These are phyloP conservation scores for Helicorthomorpha holstii DNA, from an alignment of 1,140 invertebrate genomes.

Conservation along the genomic window DNA sequence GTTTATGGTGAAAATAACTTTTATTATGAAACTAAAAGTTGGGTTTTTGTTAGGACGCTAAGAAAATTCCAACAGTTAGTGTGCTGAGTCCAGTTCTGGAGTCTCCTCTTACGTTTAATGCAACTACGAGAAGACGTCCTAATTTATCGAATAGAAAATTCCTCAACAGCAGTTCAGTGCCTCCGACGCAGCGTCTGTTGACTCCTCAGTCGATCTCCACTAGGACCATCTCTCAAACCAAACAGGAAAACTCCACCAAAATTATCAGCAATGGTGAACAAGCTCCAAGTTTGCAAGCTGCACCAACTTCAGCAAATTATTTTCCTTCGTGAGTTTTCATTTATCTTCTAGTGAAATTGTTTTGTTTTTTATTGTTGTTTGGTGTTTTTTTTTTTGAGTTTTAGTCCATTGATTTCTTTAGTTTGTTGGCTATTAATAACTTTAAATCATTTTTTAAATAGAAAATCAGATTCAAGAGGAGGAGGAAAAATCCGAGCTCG, in stretches of 20 bases:
- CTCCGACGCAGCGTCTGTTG: background rate
- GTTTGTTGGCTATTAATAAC: too few relatives aligned
- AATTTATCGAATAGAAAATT: background rate
- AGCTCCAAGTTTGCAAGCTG: too few relatives aligned
- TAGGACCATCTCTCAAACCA: too few relatives aligned
- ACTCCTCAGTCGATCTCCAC: background rate
- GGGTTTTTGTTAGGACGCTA: slow-evolving; percentile 19
- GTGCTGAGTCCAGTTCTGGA: slow-evolving; percentile 9
- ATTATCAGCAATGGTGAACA: too few relatives aligned
- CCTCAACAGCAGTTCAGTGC: background rate
- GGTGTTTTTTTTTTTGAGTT: too few relatives aligned
- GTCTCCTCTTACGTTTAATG: background rate
- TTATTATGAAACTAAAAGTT: background rate
- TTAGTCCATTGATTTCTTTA: too few relatives aligned
- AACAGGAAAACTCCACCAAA: background rate
- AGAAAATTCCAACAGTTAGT: slow-evolving; percentile 17
- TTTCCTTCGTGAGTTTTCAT: too few relatives aligned
- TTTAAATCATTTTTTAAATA: too few relatives aligned
- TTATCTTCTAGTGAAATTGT: too few relatives aligned
- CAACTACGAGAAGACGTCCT: too few relatives aligned
- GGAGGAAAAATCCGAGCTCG: background rate
- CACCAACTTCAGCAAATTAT: too few relatives aligned
- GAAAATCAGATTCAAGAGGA: background rate
- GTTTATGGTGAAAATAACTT: background rate
- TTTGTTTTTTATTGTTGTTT: too few relatives aligned